These are phyloP conservation scores for Sinopyrophorus schimmeli DNA, from an alignment of 2,888 invertebrate genomes.

Conservation along the genomic window DNA sequence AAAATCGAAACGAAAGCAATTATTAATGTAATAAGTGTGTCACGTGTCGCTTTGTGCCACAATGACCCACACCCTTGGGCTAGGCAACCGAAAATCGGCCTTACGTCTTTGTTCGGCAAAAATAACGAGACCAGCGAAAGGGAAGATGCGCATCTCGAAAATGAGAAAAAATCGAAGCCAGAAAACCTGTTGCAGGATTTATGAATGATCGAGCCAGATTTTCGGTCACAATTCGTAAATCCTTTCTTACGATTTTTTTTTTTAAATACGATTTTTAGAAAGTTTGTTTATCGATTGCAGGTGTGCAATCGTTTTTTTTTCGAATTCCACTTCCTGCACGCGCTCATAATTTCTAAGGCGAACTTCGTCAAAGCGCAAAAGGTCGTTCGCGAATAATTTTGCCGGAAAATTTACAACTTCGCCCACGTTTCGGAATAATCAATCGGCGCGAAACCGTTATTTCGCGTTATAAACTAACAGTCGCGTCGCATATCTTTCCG, in stretches of 20 bases:
- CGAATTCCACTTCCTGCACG: slow-evolving; percentile 12
- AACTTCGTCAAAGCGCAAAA: no score
- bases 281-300: slow-evolving; percentile 39
- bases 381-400: no score
- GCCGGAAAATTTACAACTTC: slow-evolving; percentile 1
- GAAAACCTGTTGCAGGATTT: slow-evolving; percentile 13
- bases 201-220: slow-evolving; percentile 27
- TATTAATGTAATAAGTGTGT: slow-evolving; percentile 18
- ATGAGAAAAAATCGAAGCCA: slow-evolving; percentile 9
- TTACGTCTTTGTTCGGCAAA: slow-evolving; percentile 11
- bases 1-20: slow-evolving; percentile 24
- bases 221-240: slow-evolving; percentile 22
- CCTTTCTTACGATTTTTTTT: no score
- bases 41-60: slow-evolving; percentile 19
- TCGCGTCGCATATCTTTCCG: no score
- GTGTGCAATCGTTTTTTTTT: slow-evolving; percentile 29
- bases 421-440: no score
- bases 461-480: no score
- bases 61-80: slow-evolving; percentile 22
- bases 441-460: no score
- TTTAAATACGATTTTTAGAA: no score
- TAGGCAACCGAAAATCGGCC: slow-evolving; percentile 10
- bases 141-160: slow-evolving; percentile 17
- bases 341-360: no score
- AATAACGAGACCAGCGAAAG: slow-evolving; percentile 22